These are phyloP conservation scores for Seriola aureovittata DNA, from an alignment of 2,113 vertebrate species.

Conservation along the genomic window DNA sequence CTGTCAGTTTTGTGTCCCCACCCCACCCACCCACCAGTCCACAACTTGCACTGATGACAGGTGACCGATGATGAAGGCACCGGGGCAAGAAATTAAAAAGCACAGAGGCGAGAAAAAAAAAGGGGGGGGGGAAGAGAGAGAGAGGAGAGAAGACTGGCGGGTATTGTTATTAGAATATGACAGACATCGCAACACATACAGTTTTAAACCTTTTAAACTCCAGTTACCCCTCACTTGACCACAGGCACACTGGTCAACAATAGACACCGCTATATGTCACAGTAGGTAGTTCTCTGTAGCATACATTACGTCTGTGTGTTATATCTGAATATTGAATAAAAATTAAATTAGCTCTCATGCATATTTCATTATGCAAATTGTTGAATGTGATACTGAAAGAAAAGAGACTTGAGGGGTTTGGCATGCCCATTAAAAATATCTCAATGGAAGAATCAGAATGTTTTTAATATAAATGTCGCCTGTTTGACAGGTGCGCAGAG, in stretches of 20 bases:
- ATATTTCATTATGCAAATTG: conserved; percentile 76
- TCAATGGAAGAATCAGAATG: conserved; percentile 67
- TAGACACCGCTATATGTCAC: not conserved
- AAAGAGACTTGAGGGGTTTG: conserved; percentile 68
- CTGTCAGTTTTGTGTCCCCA: conserved; percentile 57
- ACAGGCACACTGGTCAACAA: conserved; percentile 6
- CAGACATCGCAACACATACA: conserved; percentile 54
- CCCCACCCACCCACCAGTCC: conserved; percentile 9
- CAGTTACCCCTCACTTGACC: conserved; percentile 31
- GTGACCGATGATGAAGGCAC: conserved; percentile 82
- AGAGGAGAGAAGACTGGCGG: conserved; percentile 54
- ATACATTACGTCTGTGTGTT: conserved; percentile 40
- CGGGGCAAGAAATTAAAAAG: conserved; percentile 84
- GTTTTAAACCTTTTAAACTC: conserved; percentile 61
- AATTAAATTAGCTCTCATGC: conserved; percentile 75
- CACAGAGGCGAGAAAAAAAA: conserved; percentile 75
- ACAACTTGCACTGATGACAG: conserved; percentile 73
- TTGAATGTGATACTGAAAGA: conserved; percentile 61
- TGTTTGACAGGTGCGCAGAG: conserved; percentile 74
- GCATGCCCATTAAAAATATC: conserved; percentile 77
- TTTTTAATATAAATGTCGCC: conserved; percentile 75
- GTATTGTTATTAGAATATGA: conserved; percentile 79
- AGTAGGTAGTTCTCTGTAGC: not conserved
- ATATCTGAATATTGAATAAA: conserved; percentile 59
- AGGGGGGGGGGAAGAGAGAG: not conserved